phyloP scores from a whole-genome alignment of 2,888 invertebrate species.

The Phortica magna region DNA sequence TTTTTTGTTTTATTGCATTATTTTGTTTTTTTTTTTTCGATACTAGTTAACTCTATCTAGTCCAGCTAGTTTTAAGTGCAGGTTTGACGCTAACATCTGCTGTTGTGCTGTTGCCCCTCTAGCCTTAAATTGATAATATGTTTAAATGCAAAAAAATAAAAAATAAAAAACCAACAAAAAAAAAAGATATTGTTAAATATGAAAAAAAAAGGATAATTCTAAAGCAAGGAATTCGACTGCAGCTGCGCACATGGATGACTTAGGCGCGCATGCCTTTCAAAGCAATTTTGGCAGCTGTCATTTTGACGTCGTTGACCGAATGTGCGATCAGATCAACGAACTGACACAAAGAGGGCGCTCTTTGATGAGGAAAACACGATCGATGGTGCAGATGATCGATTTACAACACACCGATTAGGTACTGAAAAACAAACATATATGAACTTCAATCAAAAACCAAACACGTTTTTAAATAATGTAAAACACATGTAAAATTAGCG shows the following conservation, averaged over 20 bases:
- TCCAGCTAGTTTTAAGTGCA: conserved; percentile 58
- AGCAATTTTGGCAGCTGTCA: conserved; percentile 1
- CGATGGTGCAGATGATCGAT: background rate
- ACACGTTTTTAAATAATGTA: background rate
- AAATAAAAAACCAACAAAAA: conserved; percentile 44
- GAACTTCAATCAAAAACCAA: background rate
- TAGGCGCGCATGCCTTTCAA: background rate
- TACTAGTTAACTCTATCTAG: conserved; percentile 42
- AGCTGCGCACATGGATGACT: conserved; percentile 8
- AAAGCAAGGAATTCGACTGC: conserved; percentile 4
- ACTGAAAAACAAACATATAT: background rate
- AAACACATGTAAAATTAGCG: conserved; percentile 17
- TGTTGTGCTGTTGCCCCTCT: background rate
- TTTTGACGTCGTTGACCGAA: conserved; percentile 41
- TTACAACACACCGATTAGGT: conserved; percentile 7
- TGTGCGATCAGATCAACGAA: no score
- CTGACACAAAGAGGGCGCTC: background rate
- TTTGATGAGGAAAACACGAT: background rate
- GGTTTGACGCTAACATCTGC: background rate
- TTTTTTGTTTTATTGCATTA: background rate
- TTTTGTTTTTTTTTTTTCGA: background rate
- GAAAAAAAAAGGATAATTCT: conserved; percentile 9
- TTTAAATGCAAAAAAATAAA: conserved; percentile 41
- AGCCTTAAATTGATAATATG: conserved; percentile 19
- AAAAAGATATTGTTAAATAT: background rate